Percentiles rank a stretch among this genome's conserved stretches.
Evolutionary conservation across 2,797 vertebrate genomes (phyloP).

Genomic region (Otolemur crassicaudatus): DNA sequence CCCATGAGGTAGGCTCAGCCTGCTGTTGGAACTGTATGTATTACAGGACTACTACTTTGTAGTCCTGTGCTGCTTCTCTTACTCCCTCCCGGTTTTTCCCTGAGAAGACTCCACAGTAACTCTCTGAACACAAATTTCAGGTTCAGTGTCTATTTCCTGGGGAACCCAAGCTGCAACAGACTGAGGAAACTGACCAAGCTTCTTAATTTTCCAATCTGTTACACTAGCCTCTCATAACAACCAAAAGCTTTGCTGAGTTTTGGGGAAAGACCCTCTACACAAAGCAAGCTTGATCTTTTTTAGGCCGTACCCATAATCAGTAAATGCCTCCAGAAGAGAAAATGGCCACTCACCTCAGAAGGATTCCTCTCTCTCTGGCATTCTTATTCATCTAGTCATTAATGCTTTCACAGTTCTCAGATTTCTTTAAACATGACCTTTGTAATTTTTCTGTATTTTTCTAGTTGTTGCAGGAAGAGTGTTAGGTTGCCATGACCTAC

Average conservation of each 20-base stretch:
- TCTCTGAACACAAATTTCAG: slow-evolving; percentile 23
- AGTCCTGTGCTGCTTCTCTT: neutral
- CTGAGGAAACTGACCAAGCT: neutral
- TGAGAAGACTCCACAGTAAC: neutral
- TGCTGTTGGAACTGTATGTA: neutral
- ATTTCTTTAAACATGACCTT: neutral
- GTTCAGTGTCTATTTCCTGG: slow-evolving; percentile 3
- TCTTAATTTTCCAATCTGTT: slow-evolving; percentile 14
- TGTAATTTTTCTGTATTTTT: neutral
- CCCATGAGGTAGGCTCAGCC: neutral
- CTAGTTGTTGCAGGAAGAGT: neutral
- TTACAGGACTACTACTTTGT: no score
- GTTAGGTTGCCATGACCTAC: neutral
- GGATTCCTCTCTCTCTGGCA: neutral
- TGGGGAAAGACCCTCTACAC: neutral
- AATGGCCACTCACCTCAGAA: neutral
- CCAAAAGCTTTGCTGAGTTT: neutral
- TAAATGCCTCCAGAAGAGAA: neutral
- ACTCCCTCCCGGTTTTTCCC: neutral
- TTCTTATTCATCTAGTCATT: neutral
- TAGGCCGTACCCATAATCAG: neutral
- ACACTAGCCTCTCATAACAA: neutral
- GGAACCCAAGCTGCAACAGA: neutral
- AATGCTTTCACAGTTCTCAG: neutral
- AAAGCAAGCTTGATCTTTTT: neutral